Percentiles rank a stretch among this genome's conserved stretches.
These are phyloP conservation scores for Lithophane leautieri DNA, from an alignment of 2,888 invertebrate genomes.

Conservation along the genomic window DNA sequence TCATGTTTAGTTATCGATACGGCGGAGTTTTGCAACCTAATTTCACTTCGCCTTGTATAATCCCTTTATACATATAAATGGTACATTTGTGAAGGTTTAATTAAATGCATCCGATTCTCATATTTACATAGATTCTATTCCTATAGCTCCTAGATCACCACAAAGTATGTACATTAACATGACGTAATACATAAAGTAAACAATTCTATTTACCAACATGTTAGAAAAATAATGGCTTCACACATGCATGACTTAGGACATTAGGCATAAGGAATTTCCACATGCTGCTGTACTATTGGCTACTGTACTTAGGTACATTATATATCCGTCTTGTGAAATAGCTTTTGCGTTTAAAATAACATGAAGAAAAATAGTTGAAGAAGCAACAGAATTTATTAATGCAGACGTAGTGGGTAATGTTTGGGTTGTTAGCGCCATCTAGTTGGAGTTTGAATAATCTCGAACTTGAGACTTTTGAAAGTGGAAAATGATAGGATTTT, in stretches of 20 bases:
- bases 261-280: conserved; percentile 34
- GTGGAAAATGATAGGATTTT: not conserved
- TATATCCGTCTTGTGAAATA: conserved; percentile 21
- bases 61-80: too few species aligned
- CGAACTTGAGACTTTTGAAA: not conserved
- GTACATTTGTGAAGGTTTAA: too few species aligned
- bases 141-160: conserved; percentile 11
- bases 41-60: too few species aligned
- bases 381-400: conserved; percentile 16
- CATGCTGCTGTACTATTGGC: not conserved
- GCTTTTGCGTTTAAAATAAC: conserved; percentile 20
- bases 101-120: too few species aligned
- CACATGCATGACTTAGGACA: conserved; percentile 35
- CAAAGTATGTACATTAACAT: conserved; percentile 11
- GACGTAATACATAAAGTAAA: conserved; percentile 42
- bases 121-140: not conserved
- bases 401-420: conserved; percentile 7
- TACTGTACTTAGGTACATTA: not conserved
- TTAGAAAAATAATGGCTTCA: conserved; percentile 37
- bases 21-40: too few species aligned
- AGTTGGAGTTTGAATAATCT: conserved; percentile 25
- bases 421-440: conserved; percentile 34
- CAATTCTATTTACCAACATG: conserved; percentile 48
- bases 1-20: too few species aligned
- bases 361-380: conserved; percentile 6